Base-by-base conservation (phyloP, 2,888 invertebrate species). In the Platerodrilus igneus region DNA sequence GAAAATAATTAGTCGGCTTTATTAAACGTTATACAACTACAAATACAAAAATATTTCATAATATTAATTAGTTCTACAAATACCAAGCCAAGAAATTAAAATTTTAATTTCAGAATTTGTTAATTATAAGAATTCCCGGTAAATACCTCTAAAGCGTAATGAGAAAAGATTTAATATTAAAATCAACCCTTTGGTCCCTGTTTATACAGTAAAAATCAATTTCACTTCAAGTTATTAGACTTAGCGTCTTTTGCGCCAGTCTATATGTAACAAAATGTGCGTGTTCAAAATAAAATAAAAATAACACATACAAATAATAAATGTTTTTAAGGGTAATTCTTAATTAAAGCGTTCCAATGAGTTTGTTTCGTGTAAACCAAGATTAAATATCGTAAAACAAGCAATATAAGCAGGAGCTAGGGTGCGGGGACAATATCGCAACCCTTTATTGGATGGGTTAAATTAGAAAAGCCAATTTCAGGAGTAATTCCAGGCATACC, bases 401-500 rank as follows among this genome's bases (percentile, higher is more conserved):
- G 58, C 58, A 60, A 60, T 61, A 59, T 48, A 49, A 58, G 60
- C 60, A 58, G 57, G 50, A 46, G 52, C 42, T 51, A 55, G 55
- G 56, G 55, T 53, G 42, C 53, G 57, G 53, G 56, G 60, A 59
- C 58, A 59, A 60, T 60, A 61, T 60, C 53, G 48, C 57, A 62
- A 63, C 62, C 63, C 63, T 62, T 63, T 62, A 62, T 60, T 61
- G 58, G 60, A 60, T 55, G 60, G 60, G 60, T 57, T 60, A 62
- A 64, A 64, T 64, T 63, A 62, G 63, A 64, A 64, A 62, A 63
- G 63, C 63, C 62, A 63, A 64, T 64, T 62, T 59, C 60, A 56
- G 55, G 51, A 55, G 58, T 57, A 60, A 60, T 60, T 57, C 59
- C 58, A 40, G 48, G 53, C 59, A 55, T 60, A 52, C 59, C 58